Evolutionary conservation across 2,797 vertebrate species (phyloP).

Genomic region (Rhinichthys osculus): DNA sequence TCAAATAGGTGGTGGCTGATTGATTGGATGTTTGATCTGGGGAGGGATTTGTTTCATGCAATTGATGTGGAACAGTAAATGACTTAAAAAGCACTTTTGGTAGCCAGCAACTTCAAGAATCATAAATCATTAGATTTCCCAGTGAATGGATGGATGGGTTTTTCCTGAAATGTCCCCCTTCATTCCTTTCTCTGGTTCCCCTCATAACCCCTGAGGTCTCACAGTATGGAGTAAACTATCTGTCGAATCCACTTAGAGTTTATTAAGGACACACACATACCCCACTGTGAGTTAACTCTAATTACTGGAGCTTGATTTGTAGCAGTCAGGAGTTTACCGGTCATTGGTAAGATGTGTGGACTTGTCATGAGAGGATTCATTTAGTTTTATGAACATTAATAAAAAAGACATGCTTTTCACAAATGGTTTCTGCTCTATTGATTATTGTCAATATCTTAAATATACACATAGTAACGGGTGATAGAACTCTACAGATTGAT

Average conservation of each 20-base stretch:
- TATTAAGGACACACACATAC: slow-evolving; percentile 7
- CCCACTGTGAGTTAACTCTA: slow-evolving; percentile 25
- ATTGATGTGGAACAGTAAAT: slow-evolving; percentile 9
- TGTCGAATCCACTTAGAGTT: slow-evolving; percentile 37
- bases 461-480: neutral
- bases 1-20: neutral
- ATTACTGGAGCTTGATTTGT: slow-evolving; percentile 30
- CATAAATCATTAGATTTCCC: slow-evolving; percentile 24
- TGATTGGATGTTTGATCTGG: slow-evolving; percentile 1
- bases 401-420: neutral
- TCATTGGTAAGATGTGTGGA: neutral
- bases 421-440: neutral
- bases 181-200: slow-evolving; percentile 33
- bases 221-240: slow-evolving; percentile 37
- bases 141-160: neutral
- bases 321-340: slow-evolving; percentile 19
- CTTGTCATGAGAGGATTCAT: neutral
- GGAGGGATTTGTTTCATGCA: neutral
- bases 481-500: neutral
- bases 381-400: neutral
- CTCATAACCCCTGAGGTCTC: slow-evolving; percentile 8
- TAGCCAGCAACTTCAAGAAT: neutral
- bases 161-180: slow-evolving; percentile 37
- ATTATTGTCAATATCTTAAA: neutral
- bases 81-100: neutral